Percentiles rank a stretch among this genome's conserved stretches.
These are phyloP conservation scores for Athripsodes cinereus DNA, from an alignment of 2,888 invertebrate genomes.

Conservation along the genomic window DNA sequence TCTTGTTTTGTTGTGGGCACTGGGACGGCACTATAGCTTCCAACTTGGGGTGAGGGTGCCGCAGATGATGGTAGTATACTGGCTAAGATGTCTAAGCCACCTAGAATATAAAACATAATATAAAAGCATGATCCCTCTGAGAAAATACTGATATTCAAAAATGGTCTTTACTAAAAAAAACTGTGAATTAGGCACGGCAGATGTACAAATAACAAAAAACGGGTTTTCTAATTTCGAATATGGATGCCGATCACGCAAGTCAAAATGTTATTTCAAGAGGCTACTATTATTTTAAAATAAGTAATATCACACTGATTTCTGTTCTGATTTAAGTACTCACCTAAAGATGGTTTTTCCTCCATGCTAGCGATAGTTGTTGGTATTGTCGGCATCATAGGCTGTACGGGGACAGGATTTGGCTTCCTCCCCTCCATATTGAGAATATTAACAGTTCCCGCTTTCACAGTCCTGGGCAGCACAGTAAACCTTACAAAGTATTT, in stretches of 20 bases:
- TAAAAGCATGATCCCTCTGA: no score
- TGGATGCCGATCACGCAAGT: no score
- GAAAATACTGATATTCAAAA: no score
- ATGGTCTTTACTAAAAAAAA: no score
- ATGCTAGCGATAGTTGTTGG: not conserved
- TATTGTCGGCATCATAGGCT: not conserved
- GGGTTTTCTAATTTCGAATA: no score
- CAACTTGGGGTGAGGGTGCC: conserved; percentile 48
- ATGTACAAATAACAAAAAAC: no score
- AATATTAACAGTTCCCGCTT: conserved; percentile 64
- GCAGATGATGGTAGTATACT: conserved; percentile 58
- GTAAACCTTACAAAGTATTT: conserved; percentile 79
- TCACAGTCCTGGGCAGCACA: conserved; percentile 65
- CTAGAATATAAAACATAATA: conserved; percentile 31
- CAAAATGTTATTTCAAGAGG: no score
- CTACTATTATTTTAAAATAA: no score
- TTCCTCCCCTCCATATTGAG: conserved; percentile 63
- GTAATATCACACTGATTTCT: no score
- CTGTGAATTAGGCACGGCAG: no score
- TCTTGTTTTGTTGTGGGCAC: conserved; percentile 27
- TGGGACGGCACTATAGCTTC: conserved; percentile 51
- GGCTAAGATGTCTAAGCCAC: conserved; percentile 58
- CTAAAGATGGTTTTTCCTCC: not conserved
- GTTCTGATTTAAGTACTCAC: no score
- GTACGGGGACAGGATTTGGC: not conserved